Percentiles rank a stretch among this genome's conserved stretches.
Conservation (phyloP, 2,797 vertebrate species). For the Paratrypauchen microcephalus region DNA sequence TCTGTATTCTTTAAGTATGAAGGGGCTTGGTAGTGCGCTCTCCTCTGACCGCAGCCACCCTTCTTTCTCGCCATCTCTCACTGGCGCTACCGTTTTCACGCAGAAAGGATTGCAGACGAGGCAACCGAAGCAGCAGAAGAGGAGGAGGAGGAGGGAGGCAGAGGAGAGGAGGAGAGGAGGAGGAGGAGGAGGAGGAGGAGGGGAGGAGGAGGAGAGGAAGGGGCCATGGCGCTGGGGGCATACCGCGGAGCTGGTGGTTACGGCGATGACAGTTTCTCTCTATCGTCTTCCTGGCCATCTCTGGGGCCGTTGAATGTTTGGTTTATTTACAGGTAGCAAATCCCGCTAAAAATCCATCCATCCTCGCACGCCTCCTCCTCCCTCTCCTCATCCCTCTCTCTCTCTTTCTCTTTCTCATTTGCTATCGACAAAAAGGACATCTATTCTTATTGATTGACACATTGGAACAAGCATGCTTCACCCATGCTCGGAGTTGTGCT, state of each 20-base stretch:
- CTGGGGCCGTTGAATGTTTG: slow-evolving; percentile 90
- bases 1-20: slow-evolving; percentile 75
- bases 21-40: slow-evolving; percentile 69
- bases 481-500: slow-evolving; percentile 50
- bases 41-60: slow-evolving; percentile 62
- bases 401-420: slow-evolving; percentile 56
- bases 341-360: slow-evolving; percentile 23
- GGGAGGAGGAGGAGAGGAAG: slow-evolving; percentile 72
- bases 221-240: slow-evolving; percentile 82
- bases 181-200: slow-evolving; percentile 58
- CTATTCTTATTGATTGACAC: slow-evolving; percentile 54
- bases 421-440: slow-evolving; percentile 60
- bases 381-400: slow-evolving; percentile 38
- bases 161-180: slow-evolving; percentile 70
- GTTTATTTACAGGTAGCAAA: slow-evolving; percentile 94
- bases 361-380: slow-evolving; percentile 62
- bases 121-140: slow-evolving; percentile 60
- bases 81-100: slow-evolving; percentile 53
- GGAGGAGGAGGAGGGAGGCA: slow-evolving; percentile 73
- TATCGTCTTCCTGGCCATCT: slow-evolving; percentile 92
- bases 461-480: slow-evolving; percentile 59
- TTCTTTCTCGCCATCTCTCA: slow-evolving; percentile 53
- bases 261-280: slow-evolving; percentile 81
- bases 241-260: slow-evolving; percentile 55
- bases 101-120: slow-evolving; percentile 73